Conservation (phyloP, 2,797 vertebrate species). For the Gephyroberyx darwinii region DNA sequence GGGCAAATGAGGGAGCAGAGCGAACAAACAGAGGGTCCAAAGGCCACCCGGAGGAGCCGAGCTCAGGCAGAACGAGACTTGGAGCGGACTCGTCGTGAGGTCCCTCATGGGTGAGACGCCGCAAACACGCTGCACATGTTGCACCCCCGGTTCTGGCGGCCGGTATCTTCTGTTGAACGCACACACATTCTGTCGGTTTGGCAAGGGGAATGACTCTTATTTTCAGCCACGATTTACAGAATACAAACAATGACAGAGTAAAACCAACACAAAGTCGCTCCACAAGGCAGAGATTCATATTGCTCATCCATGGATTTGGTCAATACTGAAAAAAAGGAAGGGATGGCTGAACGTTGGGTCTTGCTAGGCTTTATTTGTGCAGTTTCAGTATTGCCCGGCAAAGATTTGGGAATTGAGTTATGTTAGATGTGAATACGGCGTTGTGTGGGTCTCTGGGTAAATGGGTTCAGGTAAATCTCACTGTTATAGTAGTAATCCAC, state of each 20-base stretch:
- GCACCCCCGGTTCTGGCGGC: neutral
- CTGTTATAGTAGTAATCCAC: no score
- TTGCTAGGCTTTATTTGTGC: no score
- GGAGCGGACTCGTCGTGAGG: neutral
- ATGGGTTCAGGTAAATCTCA: no score
- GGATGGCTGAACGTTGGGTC: no score
- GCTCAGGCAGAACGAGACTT: neutral
- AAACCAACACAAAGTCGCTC: neutral
- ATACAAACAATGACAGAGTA: neutral
- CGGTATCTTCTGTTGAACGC: neutral
- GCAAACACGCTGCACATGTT: neutral
- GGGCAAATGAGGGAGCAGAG: slow-evolving; percentile 26
- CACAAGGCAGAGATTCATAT: no score
- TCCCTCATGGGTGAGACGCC: neutral
- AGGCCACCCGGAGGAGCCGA: neutral
- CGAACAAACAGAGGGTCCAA: slow-evolving; percentile 32
- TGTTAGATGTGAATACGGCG: no score
- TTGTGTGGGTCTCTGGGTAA: no score
- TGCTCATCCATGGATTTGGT: no score
- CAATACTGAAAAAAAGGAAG: no score
- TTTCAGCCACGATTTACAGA: neutral
- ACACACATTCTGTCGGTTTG: no score
- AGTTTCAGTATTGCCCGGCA: no score
- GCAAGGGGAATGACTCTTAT: neutral
- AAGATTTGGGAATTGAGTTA: no score